phyloP scores from a whole-genome alignment of 2,888 invertebrate species.

The Caenorhabditis sp. region DNA sequence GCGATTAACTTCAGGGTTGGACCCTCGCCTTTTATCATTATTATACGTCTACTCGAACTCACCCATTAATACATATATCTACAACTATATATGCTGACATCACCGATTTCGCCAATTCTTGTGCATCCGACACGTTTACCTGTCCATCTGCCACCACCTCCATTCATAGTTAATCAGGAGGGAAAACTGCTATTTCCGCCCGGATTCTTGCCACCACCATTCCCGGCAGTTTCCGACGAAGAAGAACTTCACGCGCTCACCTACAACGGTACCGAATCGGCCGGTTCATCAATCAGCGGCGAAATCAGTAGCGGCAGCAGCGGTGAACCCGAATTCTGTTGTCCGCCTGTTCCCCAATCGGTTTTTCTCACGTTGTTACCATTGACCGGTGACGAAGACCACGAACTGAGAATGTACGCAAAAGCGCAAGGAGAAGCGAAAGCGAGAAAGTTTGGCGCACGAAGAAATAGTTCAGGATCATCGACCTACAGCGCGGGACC shows the following conservation, averaged over 20 bases:
- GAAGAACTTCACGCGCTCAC: slow-evolving; percentile 35
- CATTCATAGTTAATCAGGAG: slow-evolving; percentile 6
- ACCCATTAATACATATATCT: neutral
- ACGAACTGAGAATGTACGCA: slow-evolving; percentile 34
- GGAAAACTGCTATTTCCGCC: slow-evolving; percentile 32
- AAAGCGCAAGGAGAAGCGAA: slow-evolving; percentile 33
- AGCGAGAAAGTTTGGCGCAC: slow-evolving; percentile 1
- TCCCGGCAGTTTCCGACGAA: slow-evolving; percentile 39
- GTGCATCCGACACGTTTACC: slow-evolving; percentile 46
- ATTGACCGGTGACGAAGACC: slow-evolving; percentile 33
- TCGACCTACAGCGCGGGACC: neutral
- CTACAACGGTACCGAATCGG: neutral
- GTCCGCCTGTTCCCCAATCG: neutral
- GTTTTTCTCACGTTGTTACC: slow-evolving; percentile 23
- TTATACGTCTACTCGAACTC: neutral
- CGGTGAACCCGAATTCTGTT: neutral
- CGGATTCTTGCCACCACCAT: slow-evolving; percentile 38
- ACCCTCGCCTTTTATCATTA: neutral
- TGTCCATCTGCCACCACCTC: slow-evolving; percentile 48
- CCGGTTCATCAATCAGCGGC: slow-evolving; percentile 22
- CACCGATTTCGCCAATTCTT: slow-evolving; percentile 30
- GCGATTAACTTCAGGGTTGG: neutral
- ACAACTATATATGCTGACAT: slow-evolving; percentile 26
- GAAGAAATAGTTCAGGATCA: neutral
- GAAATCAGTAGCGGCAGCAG: slow-evolving; percentile 10